Evolutionary conservation across 1,140 invertebrate genomes (phyloP), one percentile per base, ranked within the genome.

Genomic region (Pachypeltis micranthus): DNA sequence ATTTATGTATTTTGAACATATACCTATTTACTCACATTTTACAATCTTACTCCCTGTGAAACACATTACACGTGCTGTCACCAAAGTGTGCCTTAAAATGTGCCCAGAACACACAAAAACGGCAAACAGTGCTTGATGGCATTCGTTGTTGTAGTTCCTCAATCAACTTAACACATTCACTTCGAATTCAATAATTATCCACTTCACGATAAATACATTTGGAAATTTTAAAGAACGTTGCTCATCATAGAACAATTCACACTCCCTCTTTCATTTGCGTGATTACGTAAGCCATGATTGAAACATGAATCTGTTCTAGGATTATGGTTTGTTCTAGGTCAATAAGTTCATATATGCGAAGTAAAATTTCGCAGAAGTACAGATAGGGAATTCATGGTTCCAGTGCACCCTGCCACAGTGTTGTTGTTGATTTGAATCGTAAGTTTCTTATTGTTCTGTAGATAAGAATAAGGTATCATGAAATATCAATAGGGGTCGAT

Each of bases 1-100:
- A 63, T 60, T 59, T 44, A 29, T 57, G 25, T 58, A 24, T 28
- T 57, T 47, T n/a, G n/a, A 47, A 57, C 26, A 58, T 57, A 58
- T 57, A 57, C 31, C 10, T 16, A 26, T 63, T 31, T 59, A 58
- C 24, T 57, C 34, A 34, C 16, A 16, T 63, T 63, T 63, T 19
- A 23, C 26, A 25, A 59, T 28, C 7, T n/a, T n/a, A n/a, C n/a
- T 26, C 25, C 29, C 27, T 19, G 21, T 59, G 12, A 25, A 29
- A 31, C 61, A 63, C 47, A 27, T 57, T 25, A 39, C 31, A 39
- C 7, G 31, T 10, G 16, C 31, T 39, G 31, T 16, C 31, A 16
- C 16, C 16, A 39, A 39, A 16, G 31, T 39, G 31, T 39, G 7
- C 16, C 31, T 10, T 16, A 39, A 39, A 39, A 39, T 39, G 31